phyloP scores from a whole-genome alignment of 1,140 invertebrate genomes.

The Lepidurus couesii region DNA sequence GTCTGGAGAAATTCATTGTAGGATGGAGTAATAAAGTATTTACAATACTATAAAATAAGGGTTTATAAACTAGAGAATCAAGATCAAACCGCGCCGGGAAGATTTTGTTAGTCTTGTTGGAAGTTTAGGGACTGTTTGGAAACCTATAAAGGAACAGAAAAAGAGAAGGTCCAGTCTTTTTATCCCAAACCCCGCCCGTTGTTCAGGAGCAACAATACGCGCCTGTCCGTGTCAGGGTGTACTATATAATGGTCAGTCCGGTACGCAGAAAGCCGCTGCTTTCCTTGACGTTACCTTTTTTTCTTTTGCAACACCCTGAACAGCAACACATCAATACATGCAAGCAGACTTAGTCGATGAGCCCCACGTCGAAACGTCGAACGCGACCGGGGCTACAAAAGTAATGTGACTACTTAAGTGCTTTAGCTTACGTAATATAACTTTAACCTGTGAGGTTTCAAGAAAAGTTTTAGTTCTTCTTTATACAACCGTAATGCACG shows the following conservation, averaged over 20 bases:
- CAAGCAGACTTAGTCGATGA: neutral
- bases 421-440: neutral
- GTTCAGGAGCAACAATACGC: neutral
- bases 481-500: neutral
- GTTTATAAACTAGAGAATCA: too few relatives aligned
- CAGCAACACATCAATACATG: constrained; percentile 7
- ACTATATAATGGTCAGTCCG: neutral
- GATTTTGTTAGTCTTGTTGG: too few relatives aligned
- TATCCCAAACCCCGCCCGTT: neutral
- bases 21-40: too few relatives aligned
- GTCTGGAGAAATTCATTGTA: too few relatives aligned
- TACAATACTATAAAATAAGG: too few relatives aligned
- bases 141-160: too few relatives aligned
- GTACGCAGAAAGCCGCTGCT: neutral
- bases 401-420: neutral
- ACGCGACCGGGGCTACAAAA: neutral
- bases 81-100: too few relatives aligned
- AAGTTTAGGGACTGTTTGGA: too few relatives aligned
- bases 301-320: neutral
- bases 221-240: neutral
- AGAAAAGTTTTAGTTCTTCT: neutral
- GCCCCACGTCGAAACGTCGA: neutral
- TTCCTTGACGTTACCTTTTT: neutral
- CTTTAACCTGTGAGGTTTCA: neutral
- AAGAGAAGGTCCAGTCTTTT: too few relatives aligned